Percentiles rank a stretch among this genome's conserved stretches.
phyloP scores from a whole-genome alignment of 2,888 invertebrate genomes.

The Raillietiella orientalis region DNA sequence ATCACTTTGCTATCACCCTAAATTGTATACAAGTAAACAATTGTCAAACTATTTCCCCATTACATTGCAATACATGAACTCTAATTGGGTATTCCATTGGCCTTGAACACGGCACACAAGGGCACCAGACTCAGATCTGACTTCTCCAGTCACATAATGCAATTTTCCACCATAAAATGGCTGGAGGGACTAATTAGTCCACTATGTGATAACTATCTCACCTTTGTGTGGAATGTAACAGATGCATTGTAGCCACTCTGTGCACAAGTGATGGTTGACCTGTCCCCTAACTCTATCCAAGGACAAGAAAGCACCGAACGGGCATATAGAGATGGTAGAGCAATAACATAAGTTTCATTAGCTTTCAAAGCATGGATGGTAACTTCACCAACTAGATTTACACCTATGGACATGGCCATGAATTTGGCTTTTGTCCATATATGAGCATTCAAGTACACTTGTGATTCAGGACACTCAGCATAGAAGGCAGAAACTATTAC shows the following conservation, averaged over 20 bases:
- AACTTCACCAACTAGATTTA: constrained; percentile 15
- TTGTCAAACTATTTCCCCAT: constrained; percentile 7
- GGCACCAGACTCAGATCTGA: constrained; percentile 12
- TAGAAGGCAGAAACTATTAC: constrained; percentile 17
- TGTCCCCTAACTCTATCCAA: constrained; percentile 18
- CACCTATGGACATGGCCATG: constrained; percentile 18
- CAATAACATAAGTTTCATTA: constrained; percentile 15
- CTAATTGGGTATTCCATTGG: constrained; percentile 16
- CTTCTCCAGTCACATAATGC: constrained; percentile 16
- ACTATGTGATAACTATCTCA: constrained; percentile 7
- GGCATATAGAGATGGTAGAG: constrained; percentile 16
- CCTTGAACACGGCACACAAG: constrained; percentile 14
- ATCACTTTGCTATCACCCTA: constrained; percentile 12
- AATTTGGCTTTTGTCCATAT: constrained; percentile 18
- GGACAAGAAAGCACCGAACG: constrained; percentile 18
- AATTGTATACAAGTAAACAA: constrained; percentile 2
- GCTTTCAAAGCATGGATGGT: constrained; percentile 8
- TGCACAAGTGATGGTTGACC: constrained; percentile 13
- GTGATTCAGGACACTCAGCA: constrained; percentile 15
- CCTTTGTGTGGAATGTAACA: constrained; percentile 17
- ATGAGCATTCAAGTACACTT: constrained; percentile 15
- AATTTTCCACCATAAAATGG: constrained; percentile 19
- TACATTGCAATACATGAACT: constrained; percentile 14
- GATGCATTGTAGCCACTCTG: constrained; percentile 13
- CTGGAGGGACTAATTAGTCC: constrained; percentile 9